Evolutionary conservation across 1,140 invertebrate genomes (phyloP), one percentile per base, ranked within the genome.

Genomic region (Vanessa atalanta): DNA sequence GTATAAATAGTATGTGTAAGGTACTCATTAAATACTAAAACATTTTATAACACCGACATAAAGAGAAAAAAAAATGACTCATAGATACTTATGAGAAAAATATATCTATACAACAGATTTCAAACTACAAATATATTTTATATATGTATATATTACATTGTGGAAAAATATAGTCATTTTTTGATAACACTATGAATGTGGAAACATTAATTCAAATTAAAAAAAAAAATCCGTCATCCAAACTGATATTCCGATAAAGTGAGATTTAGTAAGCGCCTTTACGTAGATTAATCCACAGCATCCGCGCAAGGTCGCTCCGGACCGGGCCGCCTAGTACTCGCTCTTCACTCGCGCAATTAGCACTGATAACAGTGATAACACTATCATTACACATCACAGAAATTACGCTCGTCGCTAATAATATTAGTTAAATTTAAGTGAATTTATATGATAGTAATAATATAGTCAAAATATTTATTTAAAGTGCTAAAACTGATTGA

Each of bases 291-390:
- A 61, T 76, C 80, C 84, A 20, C 63, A 70, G 63, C 61, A 71
- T 79, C 83, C 68, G 60, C 20, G 50, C 85, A 87, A 89, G 86
- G 87, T 85, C 83, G 73, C 16, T 23, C 11, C 26, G 73, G 81
- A 80, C 83, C 80, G 72, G 65, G 67, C 73, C 67, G 83, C 79
- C 83, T 83, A 84, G 79, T 79, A 73, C 47, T 73, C 74, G 68
- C 78, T 79, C 78, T 75, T 70, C 65, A 72, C 75, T 78, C 72
- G 76, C 72, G 77, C 86, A 86, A 88, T 89, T 86, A 88, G 73
- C 72, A 77, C 80, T 82, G 86, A 88, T 83, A 84, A 83, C 75
- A 76, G 72, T 75, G 75, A 79, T 83, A 84, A 79, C 65, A 47
- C 16, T 75, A 70, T 75, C 69, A 71, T 55, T 57, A 31, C 51